A percentile compares a stretch with the other conserved stretches of the same genome.
Evolutionary conservation across 1,140 invertebrate species (phyloP).

Genomic region (Drosophila busckii): DNA sequence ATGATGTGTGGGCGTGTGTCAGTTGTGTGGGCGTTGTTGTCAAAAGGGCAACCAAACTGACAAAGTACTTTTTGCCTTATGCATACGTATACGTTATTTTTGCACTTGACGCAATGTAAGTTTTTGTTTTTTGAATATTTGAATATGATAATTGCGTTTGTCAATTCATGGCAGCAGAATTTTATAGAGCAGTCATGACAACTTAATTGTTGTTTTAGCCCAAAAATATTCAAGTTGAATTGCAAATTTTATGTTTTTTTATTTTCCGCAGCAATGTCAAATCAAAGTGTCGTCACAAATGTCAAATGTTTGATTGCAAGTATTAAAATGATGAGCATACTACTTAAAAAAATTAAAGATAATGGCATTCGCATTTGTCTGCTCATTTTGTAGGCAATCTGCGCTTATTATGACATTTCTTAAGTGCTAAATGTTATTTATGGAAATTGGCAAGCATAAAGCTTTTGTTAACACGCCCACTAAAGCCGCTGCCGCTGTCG

Average conservation of each 20-base stretch:
- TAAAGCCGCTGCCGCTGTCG: too few relatives aligned
- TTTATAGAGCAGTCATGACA: slow-evolving; percentile 41
- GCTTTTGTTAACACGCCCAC: too few relatives aligned
- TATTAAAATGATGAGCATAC: too few relatives aligned
- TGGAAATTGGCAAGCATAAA: too few relatives aligned
- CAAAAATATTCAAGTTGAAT: slow-evolving; percentile 15
- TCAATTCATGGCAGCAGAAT: slow-evolving; percentile 43
- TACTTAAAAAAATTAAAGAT: too few relatives aligned
- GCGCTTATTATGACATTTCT: too few relatives aligned
- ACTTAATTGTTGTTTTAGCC: slow-evolving; percentile 59
- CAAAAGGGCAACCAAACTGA: slow-evolving; percentile 19
- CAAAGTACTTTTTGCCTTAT: slow-evolving; percentile 2
- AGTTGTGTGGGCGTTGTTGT: slow-evolving; percentile 25
- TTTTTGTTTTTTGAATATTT: slow-evolving; percentile 24
- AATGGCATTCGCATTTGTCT: too few relatives aligned
- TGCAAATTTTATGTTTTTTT: slow-evolving; percentile 30
- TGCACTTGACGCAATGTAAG: slow-evolving; percentile 2
- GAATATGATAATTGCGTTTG: slow-evolving; percentile 61
- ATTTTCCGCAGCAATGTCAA: slow-evolving; percentile 41
- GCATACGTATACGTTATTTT: too few relatives aligned
- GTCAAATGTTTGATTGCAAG: slow-evolving; percentile 34
- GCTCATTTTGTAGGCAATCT: too few relatives aligned
- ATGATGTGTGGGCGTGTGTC: slow-evolving; percentile 23
- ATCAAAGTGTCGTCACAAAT: slow-evolving; percentile 43
- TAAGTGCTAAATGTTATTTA: too few relatives aligned